phyloP scores from a whole-genome alignment of 2,113 vertebrate genomes.

The Saguinus imperator region DNA sequence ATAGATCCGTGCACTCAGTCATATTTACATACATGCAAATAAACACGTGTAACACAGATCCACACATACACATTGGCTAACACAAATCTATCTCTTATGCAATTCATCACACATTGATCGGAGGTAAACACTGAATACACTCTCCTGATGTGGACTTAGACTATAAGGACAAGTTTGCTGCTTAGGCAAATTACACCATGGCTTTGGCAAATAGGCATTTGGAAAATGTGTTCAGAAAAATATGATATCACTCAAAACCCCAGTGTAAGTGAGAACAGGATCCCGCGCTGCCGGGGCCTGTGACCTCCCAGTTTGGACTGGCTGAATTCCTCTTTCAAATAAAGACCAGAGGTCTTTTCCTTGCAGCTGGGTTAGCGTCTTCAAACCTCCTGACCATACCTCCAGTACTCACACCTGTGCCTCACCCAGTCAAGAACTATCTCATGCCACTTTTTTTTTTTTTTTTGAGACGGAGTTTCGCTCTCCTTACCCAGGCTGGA shows the following conservation, averaged over 20 bases:
- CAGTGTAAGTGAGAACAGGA: background rate
- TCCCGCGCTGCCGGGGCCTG: background rate
- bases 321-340: accelerated
- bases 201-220: background rate
- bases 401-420: background rate
- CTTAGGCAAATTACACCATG: background rate
- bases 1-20: too few relatives aligned
- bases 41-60: background rate
- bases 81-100: accelerated
- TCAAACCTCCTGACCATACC: background rate
- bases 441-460: background rate
- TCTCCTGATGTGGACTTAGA: background rate
- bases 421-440: background rate
- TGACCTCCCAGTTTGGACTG: background rate
- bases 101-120: accelerated
- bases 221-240: background rate
- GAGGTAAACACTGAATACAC: background rate
- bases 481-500: too few relatives aligned
- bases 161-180: too few relatives aligned
- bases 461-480: too few relatives aligned
- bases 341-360: background rate
- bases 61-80: accelerated
- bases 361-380: background rate
- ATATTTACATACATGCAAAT: too few relatives aligned
- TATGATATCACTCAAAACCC: background rate